These are phyloP conservation scores for Bradypus variegatus DNA, from an alignment of 2,797 vertebrate genomes.

Conservation along the genomic window DNA sequence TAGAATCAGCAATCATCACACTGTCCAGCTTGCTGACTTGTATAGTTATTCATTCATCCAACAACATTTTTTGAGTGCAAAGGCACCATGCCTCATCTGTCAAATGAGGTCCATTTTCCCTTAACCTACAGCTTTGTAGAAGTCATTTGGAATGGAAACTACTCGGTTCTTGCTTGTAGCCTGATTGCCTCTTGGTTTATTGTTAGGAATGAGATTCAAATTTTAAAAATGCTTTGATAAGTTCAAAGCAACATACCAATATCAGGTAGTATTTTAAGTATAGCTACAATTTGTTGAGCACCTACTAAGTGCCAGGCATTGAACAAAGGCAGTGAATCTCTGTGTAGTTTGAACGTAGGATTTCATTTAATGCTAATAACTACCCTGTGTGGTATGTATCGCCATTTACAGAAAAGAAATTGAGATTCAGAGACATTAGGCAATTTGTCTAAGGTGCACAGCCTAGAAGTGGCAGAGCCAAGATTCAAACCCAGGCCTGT, in stretches of 20 bases:
- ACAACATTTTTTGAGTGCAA: neutral
- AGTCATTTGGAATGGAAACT: neutral
- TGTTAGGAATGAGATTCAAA: slow-evolving; percentile 14
- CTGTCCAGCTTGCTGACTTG: neutral
- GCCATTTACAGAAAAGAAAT: neutral
- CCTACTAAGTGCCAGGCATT: neutral
- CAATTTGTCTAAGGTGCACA: neutral
- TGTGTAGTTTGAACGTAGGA: neutral
- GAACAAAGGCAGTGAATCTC: neutral
- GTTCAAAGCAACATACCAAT: slow-evolving; percentile 10
- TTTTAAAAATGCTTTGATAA: slow-evolving; percentile 9
- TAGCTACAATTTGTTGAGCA: neutral
- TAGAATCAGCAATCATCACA: neutral
- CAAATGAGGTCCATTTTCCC: neutral
- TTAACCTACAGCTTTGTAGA: neutral
- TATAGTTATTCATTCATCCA: neutral
- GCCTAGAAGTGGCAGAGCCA: neutral
- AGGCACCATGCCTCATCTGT: neutral
- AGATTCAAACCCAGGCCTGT: neutral
- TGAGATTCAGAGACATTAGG: neutral
- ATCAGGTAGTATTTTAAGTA: neutral
- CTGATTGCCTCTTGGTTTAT: neutral
- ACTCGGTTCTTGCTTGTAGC: neutral
- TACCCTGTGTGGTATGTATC: neutral
- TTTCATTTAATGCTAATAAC: neutral